A percentile compares a stretch with the other conserved stretches of the same genome.
Conservation (phyloP, 92 coral and sea anemone genomes). For the Paramuricea clavata region DNA sequence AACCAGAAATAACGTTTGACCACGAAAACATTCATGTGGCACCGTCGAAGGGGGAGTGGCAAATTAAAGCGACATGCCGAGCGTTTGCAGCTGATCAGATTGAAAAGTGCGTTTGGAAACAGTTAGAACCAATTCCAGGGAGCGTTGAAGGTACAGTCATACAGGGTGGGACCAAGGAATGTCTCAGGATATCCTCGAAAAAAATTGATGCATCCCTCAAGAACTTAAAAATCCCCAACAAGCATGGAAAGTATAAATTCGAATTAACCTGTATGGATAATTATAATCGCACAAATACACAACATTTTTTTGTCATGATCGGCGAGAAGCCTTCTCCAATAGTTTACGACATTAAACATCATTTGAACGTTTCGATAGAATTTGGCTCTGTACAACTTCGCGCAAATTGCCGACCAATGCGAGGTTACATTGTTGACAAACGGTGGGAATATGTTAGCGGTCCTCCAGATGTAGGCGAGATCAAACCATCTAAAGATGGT, state of each 20-base stretch:
- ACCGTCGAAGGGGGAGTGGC: background rate
- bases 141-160: constrained; percentile 2
- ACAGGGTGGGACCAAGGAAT: background rate
- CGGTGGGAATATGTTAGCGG: background rate
- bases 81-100: background rate
- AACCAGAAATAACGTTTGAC: too few relatives aligned
- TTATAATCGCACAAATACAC: background rate
- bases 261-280: constrained; percentile 10
- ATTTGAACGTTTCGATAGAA: background rate
- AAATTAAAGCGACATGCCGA: background rate
- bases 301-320: background rate
- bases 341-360: background rate
- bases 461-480: background rate
- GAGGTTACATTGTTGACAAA: background rate
- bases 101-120: constrained; percentile 8
- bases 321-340: background rate
- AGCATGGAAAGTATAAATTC: constrained; percentile 18
- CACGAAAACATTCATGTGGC: too few relatives aligned
- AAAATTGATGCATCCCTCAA: background rate
- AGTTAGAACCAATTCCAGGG: background rate
- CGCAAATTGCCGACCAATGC: background rate
- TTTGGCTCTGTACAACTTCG: background rate
- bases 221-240: background rate
- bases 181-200: background rate
- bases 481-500: background rate